These are phyloP conservation scores for Taphrorychus bicolor DNA, from an alignment of 2,888 invertebrate species.

Conservation along the genomic window DNA sequence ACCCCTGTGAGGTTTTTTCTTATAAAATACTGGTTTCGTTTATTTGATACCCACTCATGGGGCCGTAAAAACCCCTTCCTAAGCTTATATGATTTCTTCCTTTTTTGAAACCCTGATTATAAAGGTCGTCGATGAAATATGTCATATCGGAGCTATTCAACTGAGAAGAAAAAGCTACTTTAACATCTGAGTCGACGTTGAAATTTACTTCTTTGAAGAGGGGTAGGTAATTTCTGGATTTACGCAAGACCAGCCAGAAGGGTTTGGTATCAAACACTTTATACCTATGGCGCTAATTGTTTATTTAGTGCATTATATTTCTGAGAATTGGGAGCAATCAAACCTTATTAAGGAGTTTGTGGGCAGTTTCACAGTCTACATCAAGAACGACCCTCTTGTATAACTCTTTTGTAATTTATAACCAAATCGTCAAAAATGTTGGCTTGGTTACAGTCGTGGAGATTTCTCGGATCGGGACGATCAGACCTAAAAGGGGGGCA, in stretches of 20 bases:
- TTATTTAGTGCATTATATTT: too few relatives aligned
- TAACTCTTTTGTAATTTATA: conserved; percentile 41
- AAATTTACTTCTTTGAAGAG: conserved; percentile 43
- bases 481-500: too few relatives aligned
- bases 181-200: conserved; percentile 47
- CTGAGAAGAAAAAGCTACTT: conserved; percentile 44
- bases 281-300: conserved; percentile 44
- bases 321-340: too few relatives aligned
- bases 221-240: conserved; percentile 32
- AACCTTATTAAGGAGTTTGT: conserved; percentile 44
- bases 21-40: conserved; percentile 51
- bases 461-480: too few relatives aligned
- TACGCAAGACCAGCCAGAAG: conserved; percentile 48
- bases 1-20: conserved; percentile 66
- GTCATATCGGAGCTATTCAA: too few relatives aligned
- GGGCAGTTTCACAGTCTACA: conserved; percentile 43
- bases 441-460: too few relatives aligned
- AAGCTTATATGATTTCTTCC: conserved; percentile 62
- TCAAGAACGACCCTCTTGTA: conserved; percentile 47
- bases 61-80: conserved; percentile 62
- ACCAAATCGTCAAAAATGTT: conserved; percentile 1
- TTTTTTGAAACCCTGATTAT: conserved; percentile 65
- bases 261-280: conserved; percentile 43
- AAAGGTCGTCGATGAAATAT: conserved; percentile 60
- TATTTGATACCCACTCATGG: conserved; percentile 47